Percentiles rank a stretch among this genome's conserved stretches.
Conservation (phyloP, 1,140 invertebrate genomes). For the Antheraea pernyi region DNA sequence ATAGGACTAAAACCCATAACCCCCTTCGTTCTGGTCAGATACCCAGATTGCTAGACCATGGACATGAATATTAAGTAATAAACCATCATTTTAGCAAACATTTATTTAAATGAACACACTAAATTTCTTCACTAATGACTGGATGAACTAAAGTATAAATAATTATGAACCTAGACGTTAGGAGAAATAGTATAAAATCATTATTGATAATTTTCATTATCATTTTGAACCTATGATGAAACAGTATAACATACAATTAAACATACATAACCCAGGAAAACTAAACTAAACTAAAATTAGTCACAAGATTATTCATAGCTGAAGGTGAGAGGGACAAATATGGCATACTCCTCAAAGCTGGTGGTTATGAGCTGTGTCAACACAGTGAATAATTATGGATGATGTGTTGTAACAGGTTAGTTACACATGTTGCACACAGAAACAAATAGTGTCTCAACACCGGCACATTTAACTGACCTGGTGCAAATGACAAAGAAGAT, state of each 20-base stretch:
- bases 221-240: slow-evolving; percentile 27
- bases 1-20: too few species aligned
- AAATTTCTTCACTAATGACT: not conserved
- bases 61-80: not conserved
- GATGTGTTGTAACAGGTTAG: slow-evolving; percentile 64
- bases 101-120: not conserved
- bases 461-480: slow-evolving; percentile 85
- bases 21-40: too few species aligned
- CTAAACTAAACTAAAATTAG: not conserved
- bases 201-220: not conserved
- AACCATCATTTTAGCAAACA: not conserved
- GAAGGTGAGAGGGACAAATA: not conserved
- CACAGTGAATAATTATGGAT: slow-evolving; percentile 33
- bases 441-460: slow-evolving; percentile 63
- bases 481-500: slow-evolving; percentile 84
- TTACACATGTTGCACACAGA: slow-evolving; percentile 75
- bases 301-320: not conserved
- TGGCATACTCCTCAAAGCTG: slow-evolving; percentile 27
- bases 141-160: not conserved
- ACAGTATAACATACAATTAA: slow-evolving; percentile 9
- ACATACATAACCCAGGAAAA: not conserved
- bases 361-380: slow-evolving; percentile 41
- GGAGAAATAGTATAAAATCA: not conserved
- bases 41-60: too few species aligned
- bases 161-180: not conserved